Conservation (phyloP, 2,797 vertebrate genomes). For the Danio albolineatus region DNA sequence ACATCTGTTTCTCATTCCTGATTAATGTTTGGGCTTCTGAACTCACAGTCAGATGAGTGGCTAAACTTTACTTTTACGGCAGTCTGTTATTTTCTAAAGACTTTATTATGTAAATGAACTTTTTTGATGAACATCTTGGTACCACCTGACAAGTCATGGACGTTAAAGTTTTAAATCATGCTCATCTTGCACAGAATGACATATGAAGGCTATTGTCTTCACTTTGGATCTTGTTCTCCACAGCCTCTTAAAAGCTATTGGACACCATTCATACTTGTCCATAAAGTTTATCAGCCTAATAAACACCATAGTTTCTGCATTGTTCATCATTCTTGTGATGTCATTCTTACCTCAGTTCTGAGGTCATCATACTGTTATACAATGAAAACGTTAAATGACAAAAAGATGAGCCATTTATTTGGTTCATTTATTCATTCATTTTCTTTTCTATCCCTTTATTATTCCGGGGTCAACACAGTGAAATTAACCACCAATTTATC, state of each 20-base stretch:
- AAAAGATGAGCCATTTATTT: not conserved
- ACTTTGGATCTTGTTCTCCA: not conserved
- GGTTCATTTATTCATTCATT: too few relatives aligned
- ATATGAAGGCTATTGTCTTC: not conserved
- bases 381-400: not conserved
- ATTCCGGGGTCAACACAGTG: too few relatives aligned
- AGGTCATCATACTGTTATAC: not conserved
- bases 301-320: not conserved
- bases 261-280: not conserved
- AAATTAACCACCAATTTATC: too few relatives aligned
- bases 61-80: not conserved
- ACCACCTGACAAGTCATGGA: not conserved
- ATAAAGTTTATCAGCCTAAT: constrained; percentile 20
- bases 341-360: not conserved
- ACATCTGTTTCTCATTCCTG: constrained; percentile 57
- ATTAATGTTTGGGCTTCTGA: constrained; percentile 31
- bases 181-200: not conserved
- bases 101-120: not conserved
- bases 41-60: not conserved
- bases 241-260: not conserved
- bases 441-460: too few relatives aligned
- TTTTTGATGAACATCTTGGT: not conserved
- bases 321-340: not conserved
- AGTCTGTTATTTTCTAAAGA: not conserved
- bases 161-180: not conserved